Percentiles rank a stretch among this genome's conserved stretches.
phyloP scores from a whole-genome alignment of 2,113 vertebrate genomes.

The Platysternon megacephalum region DNA sequence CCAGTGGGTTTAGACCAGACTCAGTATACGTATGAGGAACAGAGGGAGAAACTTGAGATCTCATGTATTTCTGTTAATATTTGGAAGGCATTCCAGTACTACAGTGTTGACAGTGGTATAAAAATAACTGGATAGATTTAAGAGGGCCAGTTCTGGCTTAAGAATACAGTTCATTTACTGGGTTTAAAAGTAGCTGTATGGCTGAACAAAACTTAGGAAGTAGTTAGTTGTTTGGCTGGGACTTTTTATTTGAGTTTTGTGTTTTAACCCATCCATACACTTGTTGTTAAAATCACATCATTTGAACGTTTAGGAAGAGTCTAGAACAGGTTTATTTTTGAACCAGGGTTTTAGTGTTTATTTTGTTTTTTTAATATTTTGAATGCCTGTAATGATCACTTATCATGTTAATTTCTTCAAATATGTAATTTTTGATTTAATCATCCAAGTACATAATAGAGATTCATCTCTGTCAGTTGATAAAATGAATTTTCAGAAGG shows the following conservation, averaged over 20 bases:
- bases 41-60: neutral
- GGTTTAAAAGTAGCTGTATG: neutral
- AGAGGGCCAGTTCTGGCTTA: neutral
- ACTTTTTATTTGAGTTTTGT: neutral
- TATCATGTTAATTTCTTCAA: neutral
- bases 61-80: rapidly evolving
- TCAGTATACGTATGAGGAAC: neutral
- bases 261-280: neutral
- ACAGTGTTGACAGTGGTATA: neutral
- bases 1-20: neutral
- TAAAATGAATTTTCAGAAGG: neutral
- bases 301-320: neutral
- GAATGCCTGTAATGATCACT: neutral
- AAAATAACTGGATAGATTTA: neutral
- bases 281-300: neutral
- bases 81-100: rapidly evolving
- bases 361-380: neutral
- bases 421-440: neutral
- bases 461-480: neutral
- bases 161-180: neutral
- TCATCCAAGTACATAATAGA: neutral
- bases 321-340: neutral
- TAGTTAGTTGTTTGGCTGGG: neutral
- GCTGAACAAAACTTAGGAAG: neutral
- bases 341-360: no score